Evolutionary conservation across 2,797 vertebrate species (phyloP).

Genomic region (Rhabdomys pumilio): DNA sequence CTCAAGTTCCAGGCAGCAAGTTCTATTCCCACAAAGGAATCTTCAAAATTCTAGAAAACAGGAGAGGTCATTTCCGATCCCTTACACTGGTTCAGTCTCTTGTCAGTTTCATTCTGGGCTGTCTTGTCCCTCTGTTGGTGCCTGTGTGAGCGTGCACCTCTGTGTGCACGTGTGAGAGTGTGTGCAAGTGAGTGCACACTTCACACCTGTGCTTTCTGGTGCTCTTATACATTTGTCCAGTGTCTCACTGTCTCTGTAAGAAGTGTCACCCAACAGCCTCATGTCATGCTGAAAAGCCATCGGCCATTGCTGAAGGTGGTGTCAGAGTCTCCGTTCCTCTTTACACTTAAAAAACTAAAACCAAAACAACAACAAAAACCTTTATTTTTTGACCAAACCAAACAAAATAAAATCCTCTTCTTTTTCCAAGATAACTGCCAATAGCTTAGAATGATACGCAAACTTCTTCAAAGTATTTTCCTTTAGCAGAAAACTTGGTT

Average conservation of each 20-base stretch:
- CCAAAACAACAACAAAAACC: background rate
- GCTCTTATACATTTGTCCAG: background rate
- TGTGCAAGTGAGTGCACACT: accelerated
- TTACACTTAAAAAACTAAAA: background rate
- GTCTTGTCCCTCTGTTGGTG: background rate
- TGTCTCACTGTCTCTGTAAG: accelerated
- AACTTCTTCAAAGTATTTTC: background rate
- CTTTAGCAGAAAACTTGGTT: background rate
- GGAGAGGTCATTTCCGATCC: background rate
- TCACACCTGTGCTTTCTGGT: no score
- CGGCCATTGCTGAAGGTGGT: accelerated
- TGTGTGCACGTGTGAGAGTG: background rate
- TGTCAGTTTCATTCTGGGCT: background rate
- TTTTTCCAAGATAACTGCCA: background rate
- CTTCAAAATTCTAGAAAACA: background rate
- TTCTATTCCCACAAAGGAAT: background rate
- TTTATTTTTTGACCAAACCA: no score
- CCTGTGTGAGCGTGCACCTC: background rate
- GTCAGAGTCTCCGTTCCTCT: background rate
- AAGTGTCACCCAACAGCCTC: no score
- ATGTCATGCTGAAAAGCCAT: accelerated
- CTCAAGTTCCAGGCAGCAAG: background rate
- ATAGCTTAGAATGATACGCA: background rate
- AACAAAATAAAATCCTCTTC: background rate
- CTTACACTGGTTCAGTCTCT: background rate